Base-by-base conservation (phyloP, 2,797 vertebrate genomes). In the Notolabrus celidotus region DNA sequence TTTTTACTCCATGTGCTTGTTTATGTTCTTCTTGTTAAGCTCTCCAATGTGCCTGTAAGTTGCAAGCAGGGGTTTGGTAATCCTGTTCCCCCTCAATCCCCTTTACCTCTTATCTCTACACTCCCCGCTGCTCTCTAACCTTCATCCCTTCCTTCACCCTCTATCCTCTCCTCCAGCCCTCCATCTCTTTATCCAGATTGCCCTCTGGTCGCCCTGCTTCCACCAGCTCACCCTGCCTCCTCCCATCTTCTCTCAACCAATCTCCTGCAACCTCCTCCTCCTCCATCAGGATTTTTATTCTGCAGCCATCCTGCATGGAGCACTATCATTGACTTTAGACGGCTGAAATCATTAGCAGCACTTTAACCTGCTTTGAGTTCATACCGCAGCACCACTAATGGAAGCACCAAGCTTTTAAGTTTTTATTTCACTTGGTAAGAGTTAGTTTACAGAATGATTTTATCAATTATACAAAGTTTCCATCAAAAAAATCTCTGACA, bases 1-100 rank as follows among this genome's bases (percentile, higher is more conserved):
- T 55, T 53, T 57, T 23, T 17, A 20, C 20, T 46, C 22, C 22
- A 17, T 51, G 38, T 58, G 16, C 72, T 38, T 65, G 63, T 58
- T 59, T 50, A 14, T 85, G 71, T 76, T 74, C 39, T 36, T 80
- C 34, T 60, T 57, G 75, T 56, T 83, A 77, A 85, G 67, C 77
- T 69, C 58, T 71, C 25, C 62, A 17, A 41, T 76, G 79, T 46
- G 39, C 55, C 76, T 84, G 70, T 83, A 76, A 75, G 3, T 76
- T 75, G 73, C 52, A 83, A 60, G 71, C 70, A 80, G 74, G 57
- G 67, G 65, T 82, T 85, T 71, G 31, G 81, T 89, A 86, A 89
- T 88, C 85, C 79, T 41, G 42, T 79, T 77, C 62, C 68, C 58
- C 58, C 53, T 79, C 51, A 4, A 60, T 82, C 66, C 60, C 63